Conservation (phyloP, 2,113 vertebrate genomes). For the Pseudorectes ferrugineus region DNA sequence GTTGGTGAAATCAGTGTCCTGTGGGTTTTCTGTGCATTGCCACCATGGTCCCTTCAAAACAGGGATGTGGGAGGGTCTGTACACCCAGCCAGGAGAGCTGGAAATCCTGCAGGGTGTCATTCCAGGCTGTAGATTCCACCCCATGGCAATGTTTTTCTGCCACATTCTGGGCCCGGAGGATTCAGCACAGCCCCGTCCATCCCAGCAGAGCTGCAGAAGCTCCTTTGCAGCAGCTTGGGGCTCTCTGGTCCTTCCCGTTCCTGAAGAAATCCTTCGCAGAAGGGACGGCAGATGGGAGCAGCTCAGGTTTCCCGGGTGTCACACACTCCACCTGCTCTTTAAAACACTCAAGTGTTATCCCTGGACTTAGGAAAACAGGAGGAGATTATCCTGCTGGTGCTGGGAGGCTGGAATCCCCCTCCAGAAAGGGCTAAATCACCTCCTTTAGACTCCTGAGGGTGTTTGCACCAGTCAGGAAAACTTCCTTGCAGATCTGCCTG, state of each 20-base stretch:
- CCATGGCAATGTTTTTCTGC: neutral
- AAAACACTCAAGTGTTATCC: neutral
- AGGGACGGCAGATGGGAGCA: conserved; percentile 35
- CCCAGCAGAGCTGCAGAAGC: neutral
- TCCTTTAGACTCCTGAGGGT: neutral
- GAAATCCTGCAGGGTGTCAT: neutral
- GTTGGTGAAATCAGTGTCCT: accelerated
- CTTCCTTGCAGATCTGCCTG: neutral
- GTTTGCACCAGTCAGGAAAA: neutral
- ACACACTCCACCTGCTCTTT: neutral
- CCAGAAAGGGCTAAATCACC: neutral
- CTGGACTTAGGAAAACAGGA: neutral
- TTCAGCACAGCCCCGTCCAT: neutral
- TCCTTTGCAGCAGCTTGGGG: neutral
- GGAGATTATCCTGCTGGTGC: neutral
- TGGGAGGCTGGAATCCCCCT: neutral
- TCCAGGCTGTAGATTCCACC: neutral
- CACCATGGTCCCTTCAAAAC: accelerated
- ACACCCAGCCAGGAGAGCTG: neutral
- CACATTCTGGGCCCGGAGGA: neutral
- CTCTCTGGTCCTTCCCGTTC: neutral
- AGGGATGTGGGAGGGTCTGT: accelerated
- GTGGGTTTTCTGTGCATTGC: neutral
- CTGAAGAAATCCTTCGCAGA: neutral
- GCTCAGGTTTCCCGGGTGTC: neutral